Evolutionary conservation across 2,797 vertebrate species (phyloP).

Genomic region (Microctenopoma steveboyesi): DNA sequence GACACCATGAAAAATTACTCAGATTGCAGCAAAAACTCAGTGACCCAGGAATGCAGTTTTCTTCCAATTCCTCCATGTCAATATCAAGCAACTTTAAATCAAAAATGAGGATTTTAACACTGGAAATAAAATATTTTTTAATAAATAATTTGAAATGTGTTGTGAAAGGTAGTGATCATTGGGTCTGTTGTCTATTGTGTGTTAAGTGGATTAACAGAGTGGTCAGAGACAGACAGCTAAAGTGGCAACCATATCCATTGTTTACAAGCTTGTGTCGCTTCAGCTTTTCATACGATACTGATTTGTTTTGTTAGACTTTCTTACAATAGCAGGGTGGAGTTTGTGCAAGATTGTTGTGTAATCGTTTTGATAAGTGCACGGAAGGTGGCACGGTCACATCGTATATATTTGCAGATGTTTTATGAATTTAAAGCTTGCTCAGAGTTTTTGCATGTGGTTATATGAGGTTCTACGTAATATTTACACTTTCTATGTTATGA

Average conservation of each 20-base stretch:
- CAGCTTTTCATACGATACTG: slow-evolving; percentile 57
- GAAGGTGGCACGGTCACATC: slow-evolving; percentile 39
- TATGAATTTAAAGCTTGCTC: slow-evolving; percentile 16
- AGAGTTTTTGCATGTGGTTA: not conserved
- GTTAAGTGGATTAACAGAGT: slow-evolving; percentile 80
- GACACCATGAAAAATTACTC: slow-evolving; percentile 76
- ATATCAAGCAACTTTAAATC: slow-evolving; percentile 12
- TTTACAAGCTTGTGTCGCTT: slow-evolving; percentile 73
- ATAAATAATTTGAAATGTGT: slow-evolving; percentile 34
- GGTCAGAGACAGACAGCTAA: slow-evolving; percentile 74
- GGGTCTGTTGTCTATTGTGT: slow-evolving; percentile 68
- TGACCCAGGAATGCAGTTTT: slow-evolving; percentile 39
- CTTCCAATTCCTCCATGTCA: slow-evolving; percentile 26
- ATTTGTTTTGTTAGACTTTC: slow-evolving; percentile 58
- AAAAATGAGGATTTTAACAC: slow-evolving; percentile 19
- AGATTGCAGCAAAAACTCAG: slow-evolving; percentile 51
- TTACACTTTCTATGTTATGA: not conserved
- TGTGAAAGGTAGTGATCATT: slow-evolving; percentile 36
- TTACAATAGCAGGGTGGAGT: slow-evolving; percentile 51
- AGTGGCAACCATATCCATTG: slow-evolving; percentile 76
- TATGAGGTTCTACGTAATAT: not conserved
- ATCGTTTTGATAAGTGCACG: slow-evolving; percentile 59
- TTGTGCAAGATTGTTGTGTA: slow-evolving; percentile 60
- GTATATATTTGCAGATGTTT: slow-evolving; percentile 23
- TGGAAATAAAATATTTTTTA: slow-evolving; percentile 31